Evolutionary conservation across 1,140 invertebrate species (phyloP).

Genomic region (Euwallacea similis): DNA sequence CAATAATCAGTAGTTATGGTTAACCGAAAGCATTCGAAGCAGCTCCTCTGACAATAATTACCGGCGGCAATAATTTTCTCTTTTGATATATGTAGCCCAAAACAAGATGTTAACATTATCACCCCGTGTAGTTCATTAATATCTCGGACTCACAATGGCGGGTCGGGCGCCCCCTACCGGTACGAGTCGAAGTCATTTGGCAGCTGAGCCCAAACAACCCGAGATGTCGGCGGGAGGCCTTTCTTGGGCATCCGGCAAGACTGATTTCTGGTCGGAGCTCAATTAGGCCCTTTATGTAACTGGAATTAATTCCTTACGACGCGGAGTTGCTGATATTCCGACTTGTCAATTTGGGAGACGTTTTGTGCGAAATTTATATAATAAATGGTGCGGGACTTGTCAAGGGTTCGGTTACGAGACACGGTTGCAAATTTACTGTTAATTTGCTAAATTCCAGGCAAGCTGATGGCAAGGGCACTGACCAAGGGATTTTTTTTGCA

Average conservation of each 20-base stretch:
- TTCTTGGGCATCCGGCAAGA: constrained; percentile 6
- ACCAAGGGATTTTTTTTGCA: no score
- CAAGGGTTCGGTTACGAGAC: no score
- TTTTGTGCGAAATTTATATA: no score
- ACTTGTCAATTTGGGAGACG: no score
- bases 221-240: constrained; percentile 3
- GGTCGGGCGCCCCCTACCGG: constrained; percentile 23
- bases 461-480: no score
- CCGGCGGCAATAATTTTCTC: neutral
- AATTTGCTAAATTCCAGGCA: no score
- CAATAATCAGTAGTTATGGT: no score
- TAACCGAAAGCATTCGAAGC: no score
- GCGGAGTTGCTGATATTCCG: no score
- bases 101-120: constrained; percentile 36
- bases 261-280: constrained; percentile 14
- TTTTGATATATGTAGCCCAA: constrained; percentile 8
- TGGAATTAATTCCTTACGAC: no score
- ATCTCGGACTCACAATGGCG: constrained; percentile 20
- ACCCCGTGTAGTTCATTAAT: constrained; percentile 32
- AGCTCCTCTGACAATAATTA: neutral
- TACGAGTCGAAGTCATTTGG: constrained; percentile 20
- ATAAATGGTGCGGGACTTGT: no score
- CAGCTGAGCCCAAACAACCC: constrained; percentile 27
- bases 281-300: constrained; percentile 1
- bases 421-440: no score